Evolutionary conservation across 2,113 vertebrate species (phyloP).

Genomic region (Agapornis roseicollis): DNA sequence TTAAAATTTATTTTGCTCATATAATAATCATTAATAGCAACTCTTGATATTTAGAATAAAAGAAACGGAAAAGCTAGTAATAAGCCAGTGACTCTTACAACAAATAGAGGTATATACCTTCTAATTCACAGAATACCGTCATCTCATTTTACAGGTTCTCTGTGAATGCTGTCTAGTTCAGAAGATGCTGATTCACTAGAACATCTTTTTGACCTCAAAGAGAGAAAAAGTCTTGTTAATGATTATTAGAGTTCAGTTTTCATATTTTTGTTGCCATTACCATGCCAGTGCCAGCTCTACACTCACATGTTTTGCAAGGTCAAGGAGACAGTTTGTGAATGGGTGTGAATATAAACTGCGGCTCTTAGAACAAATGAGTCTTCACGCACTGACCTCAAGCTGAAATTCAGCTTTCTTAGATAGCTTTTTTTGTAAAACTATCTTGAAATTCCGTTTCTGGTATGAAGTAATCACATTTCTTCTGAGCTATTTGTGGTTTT

Average conservation of each 20-base stretch:
- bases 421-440: not conserved
- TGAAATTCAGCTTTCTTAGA: constrained; percentile 22
- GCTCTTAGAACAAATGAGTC: not conserved
- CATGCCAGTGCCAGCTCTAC: not conserved
- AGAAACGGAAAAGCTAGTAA: not conserved
- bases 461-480: constrained; percentile 28
- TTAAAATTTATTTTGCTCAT: not conserved
- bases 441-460: not conserved
- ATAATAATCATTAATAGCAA: not conserved
- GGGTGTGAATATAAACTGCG: not conserved
- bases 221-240: not conserved
- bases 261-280: not conserved
- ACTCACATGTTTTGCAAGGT: not conserved
- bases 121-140: not conserved
- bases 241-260: not conserved
- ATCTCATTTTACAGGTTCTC: not conserved
- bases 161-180: not conserved
- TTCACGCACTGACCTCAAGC: not conserved
- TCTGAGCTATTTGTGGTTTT: not conserved
- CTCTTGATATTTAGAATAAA: not conserved
- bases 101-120: not conserved
- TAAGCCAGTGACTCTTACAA: not conserved
- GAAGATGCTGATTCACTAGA: not conserved
- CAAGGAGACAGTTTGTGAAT: not conserved
- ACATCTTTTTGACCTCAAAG: not conserved